Base-by-base conservation (phyloP, 2,888 invertebrate genomes). In the Cepaea hortensis region DNA sequence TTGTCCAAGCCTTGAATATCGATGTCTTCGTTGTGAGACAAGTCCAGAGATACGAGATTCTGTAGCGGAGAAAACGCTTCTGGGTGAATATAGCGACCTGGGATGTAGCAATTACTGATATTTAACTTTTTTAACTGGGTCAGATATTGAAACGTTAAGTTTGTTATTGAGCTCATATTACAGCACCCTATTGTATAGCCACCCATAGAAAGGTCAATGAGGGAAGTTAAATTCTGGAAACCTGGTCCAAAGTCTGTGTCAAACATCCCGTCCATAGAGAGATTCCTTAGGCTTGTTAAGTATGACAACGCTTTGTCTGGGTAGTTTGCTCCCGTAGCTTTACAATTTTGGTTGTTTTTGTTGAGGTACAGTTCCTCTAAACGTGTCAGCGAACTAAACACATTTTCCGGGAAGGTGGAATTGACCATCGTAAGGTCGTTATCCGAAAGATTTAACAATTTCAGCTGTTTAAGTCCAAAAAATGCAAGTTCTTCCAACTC, bases 1-100 rank as follows among this genome's bases (percentile, higher is more conserved):
- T 87, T 72, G 3, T 84, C 77, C 65, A 88, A 55, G 15, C 48
- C 68, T 5, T 76, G 46, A 72, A 88, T 85, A 4, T 85, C 88
- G n/a, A 88, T 75, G 48, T 84, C 83, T 35, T 75, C 73, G 70
- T 88, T 88, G 55, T 61, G 65, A 4, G 85, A 79, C 15, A 88
- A 46, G 76, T 85, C 82, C 55, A 88, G 84, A 15, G 80, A 73
- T 11, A 70, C 35, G 15, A 87, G 80, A n/a, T 84, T 84, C 23
- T 48, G 6, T 20, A 88, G 62, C 50, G 79, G 62, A 55, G 68
- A 55, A 48, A 88, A 88, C 6, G 86, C 79, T 2, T 62, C 85
- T 0, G 20, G 1, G 0, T 86, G 62, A 2, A 88, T 76, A 20
- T 61, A 15, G 3, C 35, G 62, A 2, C 80, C 85, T 4, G 11